phyloP scores from a whole-genome alignment of 2,888 invertebrate species.

The Drosophila nr. perissopoda region DNA sequence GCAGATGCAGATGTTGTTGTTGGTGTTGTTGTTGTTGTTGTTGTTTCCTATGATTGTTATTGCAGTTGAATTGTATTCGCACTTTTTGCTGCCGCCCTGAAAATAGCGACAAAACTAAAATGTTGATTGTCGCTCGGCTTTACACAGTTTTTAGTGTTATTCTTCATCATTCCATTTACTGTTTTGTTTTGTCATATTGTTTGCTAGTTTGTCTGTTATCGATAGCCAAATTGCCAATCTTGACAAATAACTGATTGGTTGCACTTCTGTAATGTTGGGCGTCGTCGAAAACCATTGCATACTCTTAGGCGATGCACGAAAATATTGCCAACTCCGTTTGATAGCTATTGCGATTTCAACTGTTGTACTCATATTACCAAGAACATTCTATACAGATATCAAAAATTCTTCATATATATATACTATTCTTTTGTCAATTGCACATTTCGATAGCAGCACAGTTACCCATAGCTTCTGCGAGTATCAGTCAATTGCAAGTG shows the following conservation, averaged over 20 bases:
- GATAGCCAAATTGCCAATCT: slow-evolving; percentile 7
- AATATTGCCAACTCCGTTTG: not conserved
- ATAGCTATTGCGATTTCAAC: not conserved
- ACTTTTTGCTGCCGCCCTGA: slow-evolving; percentile 34
- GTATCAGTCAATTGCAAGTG: not conserved
- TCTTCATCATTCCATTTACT: slow-evolving; percentile 58
- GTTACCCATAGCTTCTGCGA: not conserved
- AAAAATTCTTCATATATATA: not conserved
- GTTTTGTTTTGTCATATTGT: slow-evolving; percentile 1
- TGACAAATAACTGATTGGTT: not conserved
- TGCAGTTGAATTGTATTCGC: slow-evolving; percentile 4
- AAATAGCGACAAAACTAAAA: slow-evolving; percentile 49
- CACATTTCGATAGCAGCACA: not conserved
- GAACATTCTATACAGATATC: not conserved
- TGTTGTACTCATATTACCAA: not conserved
- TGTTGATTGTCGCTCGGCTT: slow-evolving; percentile 60
- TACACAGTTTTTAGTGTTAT: slow-evolving; percentile 55
- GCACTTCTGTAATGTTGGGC: not conserved
- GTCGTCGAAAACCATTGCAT: not conserved
- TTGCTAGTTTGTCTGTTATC: slow-evolving; percentile 13
- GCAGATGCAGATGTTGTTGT: not conserved
- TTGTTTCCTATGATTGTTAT: slow-evolving; percentile 5
- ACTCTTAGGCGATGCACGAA: not conserved
- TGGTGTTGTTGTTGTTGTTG: not conserved
- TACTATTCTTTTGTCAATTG: not conserved